These are phyloP conservation scores for Polydesmus complanatus DNA, from an alignment of 2,888 invertebrate species.

Conservation along the genomic window DNA sequence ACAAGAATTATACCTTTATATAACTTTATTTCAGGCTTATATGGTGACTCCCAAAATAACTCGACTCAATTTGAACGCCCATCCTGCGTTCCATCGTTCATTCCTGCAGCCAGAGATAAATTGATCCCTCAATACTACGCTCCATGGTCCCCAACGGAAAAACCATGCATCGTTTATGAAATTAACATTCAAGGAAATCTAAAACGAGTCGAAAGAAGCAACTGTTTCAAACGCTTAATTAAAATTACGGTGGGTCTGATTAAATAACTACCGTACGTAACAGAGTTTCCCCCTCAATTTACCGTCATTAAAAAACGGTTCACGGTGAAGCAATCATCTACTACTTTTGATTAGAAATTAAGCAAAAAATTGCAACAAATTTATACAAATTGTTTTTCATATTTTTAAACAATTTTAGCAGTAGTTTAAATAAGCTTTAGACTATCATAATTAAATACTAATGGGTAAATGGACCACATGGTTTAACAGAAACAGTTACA, in stretches of 20 bases:
- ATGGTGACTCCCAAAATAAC: background rate
- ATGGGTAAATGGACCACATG: too few relatives aligned
- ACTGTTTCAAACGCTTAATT: background rate
- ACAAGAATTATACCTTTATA: background rate
- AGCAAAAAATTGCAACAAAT: too few relatives aligned
- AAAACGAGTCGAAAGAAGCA: background rate
- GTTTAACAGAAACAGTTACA: too few relatives aligned
- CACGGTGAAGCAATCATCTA: too few relatives aligned
- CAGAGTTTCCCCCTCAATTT: too few relatives aligned
- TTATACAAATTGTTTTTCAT: too few relatives aligned
- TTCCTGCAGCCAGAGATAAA: background rate
- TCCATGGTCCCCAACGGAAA: background rate
- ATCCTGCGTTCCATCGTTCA: slow-evolving; percentile 6
- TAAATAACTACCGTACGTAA: too few relatives aligned
- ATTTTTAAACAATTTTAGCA: too few relatives aligned
- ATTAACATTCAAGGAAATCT: background rate
- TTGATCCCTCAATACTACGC: background rate
- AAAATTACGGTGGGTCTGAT: background rate
- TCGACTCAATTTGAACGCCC: background rate
- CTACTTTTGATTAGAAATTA: too few relatives aligned
- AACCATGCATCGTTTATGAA: slow-evolving; percentile 4
- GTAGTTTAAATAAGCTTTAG: too few relatives aligned
- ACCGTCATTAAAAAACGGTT: too few relatives aligned
- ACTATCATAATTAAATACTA: too few relatives aligned
- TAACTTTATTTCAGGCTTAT: background rate